Percentiles rank a stretch among this genome's conserved stretches.
Evolutionary conservation across 2,797 vertebrate species (phyloP).

Genomic region (Myioborus melanocephalus): DNA sequence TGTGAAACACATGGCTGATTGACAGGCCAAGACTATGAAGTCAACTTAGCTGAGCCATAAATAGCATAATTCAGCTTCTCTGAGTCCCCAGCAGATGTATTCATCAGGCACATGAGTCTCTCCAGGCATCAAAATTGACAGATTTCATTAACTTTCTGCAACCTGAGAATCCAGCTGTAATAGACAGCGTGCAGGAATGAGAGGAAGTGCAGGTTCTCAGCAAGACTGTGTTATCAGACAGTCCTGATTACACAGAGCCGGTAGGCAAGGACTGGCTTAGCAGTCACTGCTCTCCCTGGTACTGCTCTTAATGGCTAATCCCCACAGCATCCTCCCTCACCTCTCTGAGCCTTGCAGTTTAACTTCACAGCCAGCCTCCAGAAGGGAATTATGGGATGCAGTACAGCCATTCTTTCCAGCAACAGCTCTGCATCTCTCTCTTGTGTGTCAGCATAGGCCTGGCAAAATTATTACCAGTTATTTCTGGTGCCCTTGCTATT

Average conservation of each 20-base stretch:
- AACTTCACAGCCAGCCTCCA: not conserved
- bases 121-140: constrained; percentile 28
- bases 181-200: not conserved
- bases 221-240: not conserved
- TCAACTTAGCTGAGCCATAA: not conserved
- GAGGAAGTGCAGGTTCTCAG: not conserved
- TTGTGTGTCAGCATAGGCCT: not conserved
- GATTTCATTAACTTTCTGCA: constrained; percentile 52
- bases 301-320: constrained; percentile 37
- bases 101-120: constrained; percentile 1
- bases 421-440: not conserved
- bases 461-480: not conserved
- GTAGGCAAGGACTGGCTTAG: constrained; percentile 17
- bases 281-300: not conserved
- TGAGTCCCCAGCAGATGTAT: not conserved
- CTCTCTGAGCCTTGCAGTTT: constrained; percentile 28
- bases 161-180: constrained; percentile 39
- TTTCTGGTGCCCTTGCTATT: not conserved
- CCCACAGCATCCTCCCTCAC: constrained; percentile 28
- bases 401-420: not conserved
- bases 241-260: not conserved
- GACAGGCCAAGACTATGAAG: not conserved
- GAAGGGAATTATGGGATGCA: not conserved
- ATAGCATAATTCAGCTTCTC: not conserved
- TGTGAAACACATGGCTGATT: not conserved